Base-by-base conservation (phyloP, 2,113 vertebrate species). In the Callaeas wilsoni region DNA sequence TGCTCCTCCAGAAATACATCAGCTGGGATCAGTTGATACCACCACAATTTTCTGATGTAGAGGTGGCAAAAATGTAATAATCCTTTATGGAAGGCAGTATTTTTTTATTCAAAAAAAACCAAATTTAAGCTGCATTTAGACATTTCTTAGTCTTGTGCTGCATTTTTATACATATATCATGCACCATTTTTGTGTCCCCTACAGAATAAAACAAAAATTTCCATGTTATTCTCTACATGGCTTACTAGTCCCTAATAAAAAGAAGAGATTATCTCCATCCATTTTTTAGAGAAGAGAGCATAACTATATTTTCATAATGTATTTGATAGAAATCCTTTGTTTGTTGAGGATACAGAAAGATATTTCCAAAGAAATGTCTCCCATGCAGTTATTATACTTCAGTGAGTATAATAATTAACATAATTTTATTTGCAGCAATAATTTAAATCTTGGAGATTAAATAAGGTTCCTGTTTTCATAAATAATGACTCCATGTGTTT, bases 361-460 rank as follows among this genome's bases (percentile, higher is more conserved):
- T 76, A 90, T 44, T 89, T 80, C 71, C 69, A 90, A 93, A 79
- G 39, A 88, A 92, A 80, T 44, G 39, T 78, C 90, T 93, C 60
- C 52, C 0, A 1, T 60, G 32, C 44, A 63, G 82, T 88, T 77
- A 44, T 76, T 96, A 88, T 67, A 59, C 30, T 56, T 74, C 79
- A 52, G 25, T 83, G 81, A 94, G 80, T 70, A 87, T 60, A 89
- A 89, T 94, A 90, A 91, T 88, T 85, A 96, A 90, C 85, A 92
- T 78, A 87, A 93, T 91, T 92, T 90, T 77, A 90, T 93, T 95
- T 96, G 68, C 33, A 62, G 79, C n/a, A 86, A 63, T 90, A 70
- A 94, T 90, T 90, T 94, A 83, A 76, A 80, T 37, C 68, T 84
- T 86, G 33, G 68, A 89, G 59, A 84, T 55, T 52, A 84, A 85